These are phyloP conservation scores for Thaleichthys pacificus DNA, from an alignment of 2,797 vertebrate genomes.

Conservation along the genomic window DNA sequence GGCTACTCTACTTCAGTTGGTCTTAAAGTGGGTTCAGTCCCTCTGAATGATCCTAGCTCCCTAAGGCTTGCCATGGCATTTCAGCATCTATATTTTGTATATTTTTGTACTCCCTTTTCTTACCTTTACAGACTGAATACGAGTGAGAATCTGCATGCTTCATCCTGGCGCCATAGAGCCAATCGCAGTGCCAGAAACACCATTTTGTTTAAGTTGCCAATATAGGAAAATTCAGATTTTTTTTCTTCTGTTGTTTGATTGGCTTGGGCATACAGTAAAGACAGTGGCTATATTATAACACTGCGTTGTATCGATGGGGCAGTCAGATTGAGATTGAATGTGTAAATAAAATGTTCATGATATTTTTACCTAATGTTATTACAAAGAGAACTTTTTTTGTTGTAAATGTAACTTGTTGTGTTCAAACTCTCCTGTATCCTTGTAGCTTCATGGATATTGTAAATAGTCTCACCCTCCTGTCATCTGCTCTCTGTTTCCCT, in stretches of 20 bases:
- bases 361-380: constrained; percentile 75
- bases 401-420: constrained; percentile 86
- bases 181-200: constrained; percentile 41
- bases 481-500: constrained; percentile 72
- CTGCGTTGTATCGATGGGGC: constrained; percentile 51
- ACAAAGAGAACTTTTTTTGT: constrained; percentile 66
- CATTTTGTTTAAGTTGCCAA: constrained; percentile 40
- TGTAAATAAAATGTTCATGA: constrained; percentile 74
- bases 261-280: constrained; percentile 43
- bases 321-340: constrained; percentile 39
- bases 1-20: constrained; percentile 34
- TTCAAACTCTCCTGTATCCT: constrained; percentile 83
- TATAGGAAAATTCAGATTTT: constrained; percentile 35
- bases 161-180: constrained; percentile 52
- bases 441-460: constrained; percentile 76
- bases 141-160: constrained; percentile 63
- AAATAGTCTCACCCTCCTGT: constrained; percentile 73
- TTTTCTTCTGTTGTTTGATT: constrained; percentile 36
- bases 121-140: constrained; percentile 46
- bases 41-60: constrained; percentile 23
- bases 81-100: constrained; percentile 63
- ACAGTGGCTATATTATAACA: constrained; percentile 12
- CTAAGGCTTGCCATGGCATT: constrained; percentile 39
- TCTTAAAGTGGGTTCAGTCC: constrained; percentile 47
- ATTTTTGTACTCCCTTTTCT: constrained; percentile 68